These are phyloP conservation scores for Porphyrio hochstetteri DNA, from an alignment of 2,113 vertebrate species.

Conservation along the genomic window DNA sequence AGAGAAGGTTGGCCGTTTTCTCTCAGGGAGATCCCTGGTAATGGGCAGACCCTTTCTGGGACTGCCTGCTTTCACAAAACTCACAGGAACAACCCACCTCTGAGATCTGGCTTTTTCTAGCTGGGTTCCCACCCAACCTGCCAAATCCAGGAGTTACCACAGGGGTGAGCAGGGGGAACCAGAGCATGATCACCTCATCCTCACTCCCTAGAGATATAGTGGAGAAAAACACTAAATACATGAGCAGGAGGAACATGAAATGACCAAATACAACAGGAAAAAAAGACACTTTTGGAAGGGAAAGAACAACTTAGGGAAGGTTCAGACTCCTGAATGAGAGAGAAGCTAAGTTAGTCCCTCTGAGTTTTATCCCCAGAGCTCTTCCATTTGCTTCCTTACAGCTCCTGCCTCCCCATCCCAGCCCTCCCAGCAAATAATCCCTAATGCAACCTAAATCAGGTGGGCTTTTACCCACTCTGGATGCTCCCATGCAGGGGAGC, in stretches of 20 bases:
- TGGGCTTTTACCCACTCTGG: background rate
- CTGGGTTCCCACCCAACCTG: background rate
- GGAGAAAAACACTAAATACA: background rate
- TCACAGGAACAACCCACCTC: background rate
- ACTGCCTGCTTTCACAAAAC: background rate
- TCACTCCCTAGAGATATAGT: background rate
- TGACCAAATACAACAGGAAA: background rate
- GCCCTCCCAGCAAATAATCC: rapidly evolving
- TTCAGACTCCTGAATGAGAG: background rate
- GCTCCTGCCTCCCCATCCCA: background rate
- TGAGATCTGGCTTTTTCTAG: background rate
- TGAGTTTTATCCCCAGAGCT: background rate
- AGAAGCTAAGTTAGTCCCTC: background rate
- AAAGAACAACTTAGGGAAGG: background rate
- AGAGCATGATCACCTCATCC: background rate
- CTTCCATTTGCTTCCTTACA: background rate
- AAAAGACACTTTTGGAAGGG: background rate
- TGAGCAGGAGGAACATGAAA: background rate
- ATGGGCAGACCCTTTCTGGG: background rate
- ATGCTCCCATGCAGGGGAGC: background rate
- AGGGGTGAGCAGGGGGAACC: background rate
- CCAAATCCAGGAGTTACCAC: background rate
- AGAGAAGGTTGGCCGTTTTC: background rate
- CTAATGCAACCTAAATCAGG: background rate
- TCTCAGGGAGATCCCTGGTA: background rate